Conservation (phyloP, 2,888 invertebrate species). For the Cataglyphis livida region DNA sequence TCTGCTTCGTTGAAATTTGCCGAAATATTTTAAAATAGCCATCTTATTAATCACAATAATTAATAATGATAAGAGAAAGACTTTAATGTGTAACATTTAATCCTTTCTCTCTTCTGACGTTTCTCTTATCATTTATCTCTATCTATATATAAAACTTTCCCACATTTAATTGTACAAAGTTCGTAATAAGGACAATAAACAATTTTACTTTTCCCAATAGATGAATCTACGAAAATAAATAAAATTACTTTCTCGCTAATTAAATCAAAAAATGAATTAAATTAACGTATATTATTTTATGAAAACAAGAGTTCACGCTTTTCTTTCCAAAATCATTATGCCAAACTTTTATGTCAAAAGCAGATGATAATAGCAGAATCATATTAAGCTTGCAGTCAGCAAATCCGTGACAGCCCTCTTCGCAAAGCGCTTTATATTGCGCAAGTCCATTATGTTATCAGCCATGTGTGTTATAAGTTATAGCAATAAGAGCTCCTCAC, state of each 20-base stretch:
- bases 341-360: constrained; percentile 37
- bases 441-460: constrained; percentile 75
- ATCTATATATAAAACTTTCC: background rate
- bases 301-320: background rate
- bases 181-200: background rate
- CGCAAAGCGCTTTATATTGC: constrained; percentile 74
- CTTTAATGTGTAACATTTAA: constrained; percentile 7
- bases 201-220: background rate
- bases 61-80: background rate
- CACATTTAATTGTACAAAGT: background rate
- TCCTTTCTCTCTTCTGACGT: background rate
- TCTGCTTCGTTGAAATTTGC: background rate
- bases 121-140: background rate
- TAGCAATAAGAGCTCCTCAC: constrained; percentile 66
- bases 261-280: background rate
- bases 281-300: background rate
- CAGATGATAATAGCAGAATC: constrained; percentile 42
- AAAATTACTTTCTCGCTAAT: background rate
- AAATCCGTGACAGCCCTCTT: constrained; percentile 55
- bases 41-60: constrained; percentile 23
- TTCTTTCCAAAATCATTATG: background rate
- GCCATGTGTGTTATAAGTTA: constrained; percentile 71
- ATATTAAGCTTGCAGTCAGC: constrained; percentile 54
- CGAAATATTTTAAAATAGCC: background rate
- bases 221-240: background rate